Evolutionary conservation across 1,140 invertebrate genomes (phyloP), one percentile per base, ranked within the genome.

Genomic region (Forficula auricularia): DNA sequence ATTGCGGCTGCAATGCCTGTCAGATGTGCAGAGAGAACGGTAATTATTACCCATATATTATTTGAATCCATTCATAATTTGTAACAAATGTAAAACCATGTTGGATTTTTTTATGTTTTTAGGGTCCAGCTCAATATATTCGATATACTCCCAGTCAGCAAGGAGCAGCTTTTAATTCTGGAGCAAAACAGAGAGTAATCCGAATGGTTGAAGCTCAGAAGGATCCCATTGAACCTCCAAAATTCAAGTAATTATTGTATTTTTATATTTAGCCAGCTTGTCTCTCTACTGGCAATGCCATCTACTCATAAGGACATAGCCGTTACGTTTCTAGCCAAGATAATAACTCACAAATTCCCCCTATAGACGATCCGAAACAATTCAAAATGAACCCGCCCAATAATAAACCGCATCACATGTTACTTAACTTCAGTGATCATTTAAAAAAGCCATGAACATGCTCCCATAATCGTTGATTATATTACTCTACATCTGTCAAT

Each of bases 161-260:
- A 68, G 90, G 92, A 0, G 77, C 82, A 20, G 79, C 82, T 0
- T 97, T 90, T 54, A 97, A 97, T 62, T 96, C 91, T 1, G 92
- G 92, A 2, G 90, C 94, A 8, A 95, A 97, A 56, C 95, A 99
- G 59, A 70, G 95, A 36, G 90, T 99, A 19, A 98, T 99, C 48
- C 72, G 91, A 53, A 86, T 96, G 78, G 87, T 95, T 1, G 90
- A 96, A 60, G 81, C 82, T 3, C 90, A 94, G 59, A 78, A 85
- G 49, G 96, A 99, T 70, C 96, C 96, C 0, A 90, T 99, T 79
- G 92, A 97, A 63, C 95, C 96, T 7, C 95, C 96, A 0, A 82
- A 88, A 56, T 99, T 98, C 63, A 91, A 90, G 65, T 66, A 51
- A 53, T 52, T 56, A 20, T 38, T 22, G 6, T 12, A 15, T 27